phyloP scores from a whole-genome alignment of 92 coral and sea anemone genomes.

The Porites cylindrica region DNA sequence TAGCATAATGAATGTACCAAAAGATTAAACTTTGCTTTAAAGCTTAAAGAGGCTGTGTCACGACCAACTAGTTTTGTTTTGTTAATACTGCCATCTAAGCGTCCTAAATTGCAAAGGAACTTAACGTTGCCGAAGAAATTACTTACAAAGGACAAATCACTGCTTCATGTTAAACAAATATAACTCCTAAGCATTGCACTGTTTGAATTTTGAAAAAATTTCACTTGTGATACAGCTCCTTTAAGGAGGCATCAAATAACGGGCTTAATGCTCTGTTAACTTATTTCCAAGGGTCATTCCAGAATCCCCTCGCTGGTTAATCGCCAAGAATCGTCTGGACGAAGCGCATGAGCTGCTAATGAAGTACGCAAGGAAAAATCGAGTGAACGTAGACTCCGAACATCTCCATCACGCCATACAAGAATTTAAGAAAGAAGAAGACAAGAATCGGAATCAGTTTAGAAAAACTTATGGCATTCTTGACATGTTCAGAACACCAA shows the following conservation, averaged over 20 bases:
- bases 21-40: no score
- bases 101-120: no score
- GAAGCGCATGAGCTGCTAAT: conserved; percentile 69
- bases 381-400: conserved; percentile 61
- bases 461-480: conserved; percentile 43
- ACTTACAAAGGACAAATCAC: no score
- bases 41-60: not conserved
- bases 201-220: no score
- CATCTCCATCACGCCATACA: conserved; percentile 57
- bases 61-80: not conserved
- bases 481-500: conserved; percentile 69
- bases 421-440: conserved; percentile 64
- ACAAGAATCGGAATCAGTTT: conserved; percentile 34
- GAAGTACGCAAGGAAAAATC: conserved; percentile 72
- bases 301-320: conserved; percentile 88
- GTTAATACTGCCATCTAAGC: not conserved
- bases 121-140: no score
- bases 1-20: no score
- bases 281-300: conserved; percentile 66
- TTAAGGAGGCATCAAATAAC: not conserved
- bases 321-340: conserved; percentile 79
- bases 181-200: no score
- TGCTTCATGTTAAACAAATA: no score
- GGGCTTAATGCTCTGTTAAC: no score
- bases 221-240: no score